Conservation (phyloP, 1,140 invertebrate genomes). For the Nasonia vitripennis region DNA sequence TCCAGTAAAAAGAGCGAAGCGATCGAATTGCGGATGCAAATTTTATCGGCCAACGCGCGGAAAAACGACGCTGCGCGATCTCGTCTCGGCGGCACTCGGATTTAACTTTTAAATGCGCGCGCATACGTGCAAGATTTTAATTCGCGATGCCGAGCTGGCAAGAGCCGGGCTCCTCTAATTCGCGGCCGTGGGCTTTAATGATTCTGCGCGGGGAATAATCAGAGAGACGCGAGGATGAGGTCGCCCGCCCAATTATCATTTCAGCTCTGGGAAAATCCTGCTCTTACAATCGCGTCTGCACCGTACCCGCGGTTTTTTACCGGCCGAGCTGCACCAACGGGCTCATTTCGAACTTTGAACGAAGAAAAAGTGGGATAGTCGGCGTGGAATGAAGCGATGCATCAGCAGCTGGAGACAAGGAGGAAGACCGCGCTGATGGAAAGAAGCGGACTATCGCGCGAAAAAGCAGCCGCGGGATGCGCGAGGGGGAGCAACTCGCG, state of each 20-base stretch:
- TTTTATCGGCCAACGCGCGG: background rate
- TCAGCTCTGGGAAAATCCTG: background rate
- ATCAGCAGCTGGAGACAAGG: conserved; percentile 37
- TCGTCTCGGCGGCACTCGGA: conserved; percentile 33
- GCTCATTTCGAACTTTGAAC: background rate
- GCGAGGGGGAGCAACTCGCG: conserved; percentile 5
- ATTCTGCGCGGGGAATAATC: no score
- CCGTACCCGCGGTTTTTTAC: no score
- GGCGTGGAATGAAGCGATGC: conserved; percentile 49
- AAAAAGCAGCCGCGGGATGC: background rate
- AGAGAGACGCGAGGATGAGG: conserved; percentile 3
- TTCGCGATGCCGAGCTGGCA: conserved; percentile 53
- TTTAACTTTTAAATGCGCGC: conserved; percentile 60
- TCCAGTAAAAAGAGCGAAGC: background rate
- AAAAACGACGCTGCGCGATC: background rate
- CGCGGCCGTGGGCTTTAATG: conserved; percentile 51
- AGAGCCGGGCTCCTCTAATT: conserved; percentile 48
- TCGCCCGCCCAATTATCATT: conserved; percentile 21
- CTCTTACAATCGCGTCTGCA: conserved; percentile 31
- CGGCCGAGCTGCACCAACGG: background rate
- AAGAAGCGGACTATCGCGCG: background rate
- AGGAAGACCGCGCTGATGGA: background rate
- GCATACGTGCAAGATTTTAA: conserved; percentile 61
- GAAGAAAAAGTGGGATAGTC: conserved; percentile 45
- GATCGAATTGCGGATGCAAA: conserved; percentile 2